These are phyloP conservation scores for Sebastes cheni DNA, from an alignment of 2,797 vertebrate genomes.

Conservation along the genomic window DNA sequence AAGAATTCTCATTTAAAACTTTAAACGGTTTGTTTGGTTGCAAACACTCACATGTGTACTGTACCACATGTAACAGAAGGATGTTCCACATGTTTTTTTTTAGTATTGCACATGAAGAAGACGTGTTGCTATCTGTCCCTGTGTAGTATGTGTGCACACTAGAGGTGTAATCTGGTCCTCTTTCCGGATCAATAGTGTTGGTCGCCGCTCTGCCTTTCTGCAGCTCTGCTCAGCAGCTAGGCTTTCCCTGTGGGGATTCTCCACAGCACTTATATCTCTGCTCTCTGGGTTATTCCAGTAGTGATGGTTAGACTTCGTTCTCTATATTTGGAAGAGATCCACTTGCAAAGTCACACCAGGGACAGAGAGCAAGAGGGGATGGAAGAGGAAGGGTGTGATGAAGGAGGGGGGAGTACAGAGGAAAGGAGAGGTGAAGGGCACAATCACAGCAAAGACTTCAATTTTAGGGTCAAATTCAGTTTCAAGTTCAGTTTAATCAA, in stretches of 20 bases:
- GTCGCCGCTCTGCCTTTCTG: constrained; percentile 22
- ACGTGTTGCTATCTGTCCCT: background rate
- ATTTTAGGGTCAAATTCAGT: background rate
- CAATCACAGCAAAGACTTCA: background rate
- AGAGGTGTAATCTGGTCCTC: constrained; percentile 9
- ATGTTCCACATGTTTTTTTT: background rate
- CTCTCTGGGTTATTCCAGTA: constrained; percentile 56
- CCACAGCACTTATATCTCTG: constrained; percentile 29
- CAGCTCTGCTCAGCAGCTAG: constrained; percentile 32
- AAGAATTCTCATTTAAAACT: too few relatives aligned
- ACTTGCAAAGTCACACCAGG: constrained; percentile 67
- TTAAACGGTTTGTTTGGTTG: background rate
- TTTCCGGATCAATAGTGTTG: constrained; percentile 37
- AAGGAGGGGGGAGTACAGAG: background rate
- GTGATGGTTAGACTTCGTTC: constrained; percentile 42
- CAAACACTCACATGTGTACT: background rate
- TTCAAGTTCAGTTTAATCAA: background rate
- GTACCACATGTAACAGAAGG: background rate
- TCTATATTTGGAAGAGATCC: constrained; percentile 65
- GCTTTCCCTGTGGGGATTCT: constrained; percentile 54
- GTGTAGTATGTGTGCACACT: background rate
- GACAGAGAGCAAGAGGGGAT: constrained; percentile 12
- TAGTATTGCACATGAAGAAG: background rate
- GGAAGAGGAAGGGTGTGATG: background rate
- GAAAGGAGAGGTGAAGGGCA: background rate